These are phyloP conservation scores for Tinamus major DNA, from an alignment of 2,797 vertebrate genomes.

Conservation along the genomic window DNA sequence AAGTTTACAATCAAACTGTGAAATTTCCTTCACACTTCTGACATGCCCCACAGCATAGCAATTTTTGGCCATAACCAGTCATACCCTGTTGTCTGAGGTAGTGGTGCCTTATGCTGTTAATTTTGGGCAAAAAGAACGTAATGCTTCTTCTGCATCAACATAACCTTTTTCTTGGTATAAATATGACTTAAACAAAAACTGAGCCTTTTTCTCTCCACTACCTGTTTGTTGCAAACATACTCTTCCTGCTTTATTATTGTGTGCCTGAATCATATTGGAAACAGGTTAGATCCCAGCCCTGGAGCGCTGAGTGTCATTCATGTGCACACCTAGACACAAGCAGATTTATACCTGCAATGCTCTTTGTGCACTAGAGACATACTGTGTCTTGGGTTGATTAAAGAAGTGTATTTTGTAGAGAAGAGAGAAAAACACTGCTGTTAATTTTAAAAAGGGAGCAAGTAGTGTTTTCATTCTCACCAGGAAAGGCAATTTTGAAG, in stretches of 20 bases:
- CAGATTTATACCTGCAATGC: neutral
- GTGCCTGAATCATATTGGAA: neutral
- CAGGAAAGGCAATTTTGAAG: constrained; percentile 76
- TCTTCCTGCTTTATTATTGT: neutral
- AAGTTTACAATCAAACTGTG: neutral
- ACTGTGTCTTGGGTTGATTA: constrained; percentile 48
- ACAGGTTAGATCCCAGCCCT: neutral
- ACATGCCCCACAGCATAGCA: neutral
- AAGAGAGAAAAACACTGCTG: constrained; percentile 27
- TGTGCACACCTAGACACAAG: fast-evolving
- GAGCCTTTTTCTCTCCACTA: neutral
- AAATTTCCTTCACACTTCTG: neutral
- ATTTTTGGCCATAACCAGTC: neutral
- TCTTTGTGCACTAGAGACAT: neutral
- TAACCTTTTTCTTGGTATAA: neutral
- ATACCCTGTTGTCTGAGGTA: neutral
- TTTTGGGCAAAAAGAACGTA: neutral
- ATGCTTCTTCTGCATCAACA: neutral
- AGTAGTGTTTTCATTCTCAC: constrained; percentile 73
- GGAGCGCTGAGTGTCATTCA: fast-evolving
- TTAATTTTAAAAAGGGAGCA: constrained; percentile 72
- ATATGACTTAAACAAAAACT: neutral
- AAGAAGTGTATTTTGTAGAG: constrained; percentile 34
- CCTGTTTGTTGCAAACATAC: neutral
- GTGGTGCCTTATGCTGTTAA: neutral